Percentiles rank a stretch among this genome's conserved stretches.
Conservation (phyloP, 2,888 invertebrate genomes). For the Mechanitis mazaeus region DNA sequence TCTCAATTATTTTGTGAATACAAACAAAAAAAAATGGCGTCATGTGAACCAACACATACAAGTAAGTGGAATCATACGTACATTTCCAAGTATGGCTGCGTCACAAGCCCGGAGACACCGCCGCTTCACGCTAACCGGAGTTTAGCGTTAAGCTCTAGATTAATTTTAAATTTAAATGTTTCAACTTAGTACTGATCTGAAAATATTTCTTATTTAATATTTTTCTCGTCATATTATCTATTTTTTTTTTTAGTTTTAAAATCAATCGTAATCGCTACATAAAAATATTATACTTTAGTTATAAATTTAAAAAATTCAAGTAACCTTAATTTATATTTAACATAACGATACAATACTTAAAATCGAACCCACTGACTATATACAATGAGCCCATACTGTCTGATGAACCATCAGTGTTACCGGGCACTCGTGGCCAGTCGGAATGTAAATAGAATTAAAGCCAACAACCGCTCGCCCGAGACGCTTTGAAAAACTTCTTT, state of each 20-base stretch:
- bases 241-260: no score
- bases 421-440: constrained; percentile 40
- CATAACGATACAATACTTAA: no score
- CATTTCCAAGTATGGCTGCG: constrained; percentile 72
- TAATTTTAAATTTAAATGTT: constrained; percentile 7
- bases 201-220: no score
- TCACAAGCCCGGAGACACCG: constrained; percentile 48
- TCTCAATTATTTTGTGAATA: not conserved
- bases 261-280: no score
- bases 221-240: no score
- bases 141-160: constrained; percentile 24
- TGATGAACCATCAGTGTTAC: constrained; percentile 14
- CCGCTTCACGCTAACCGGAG: constrained; percentile 14
- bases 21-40: constrained; percentile 23
- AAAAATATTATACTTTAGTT: no score
- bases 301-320: no score
- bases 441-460: constrained; percentile 62
- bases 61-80: constrained; percentile 75
- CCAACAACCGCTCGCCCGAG: constrained; percentile 39
- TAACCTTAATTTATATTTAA: no score
- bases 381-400: no score
- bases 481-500: constrained; percentile 39
- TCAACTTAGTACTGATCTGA: constrained; percentile 6
- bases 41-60: constrained; percentile 52
- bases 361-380: no score